These are phyloP conservation scores for Clivina fossor DNA, from an alignment of 2,888 invertebrate species.

Conservation along the genomic window DNA sequence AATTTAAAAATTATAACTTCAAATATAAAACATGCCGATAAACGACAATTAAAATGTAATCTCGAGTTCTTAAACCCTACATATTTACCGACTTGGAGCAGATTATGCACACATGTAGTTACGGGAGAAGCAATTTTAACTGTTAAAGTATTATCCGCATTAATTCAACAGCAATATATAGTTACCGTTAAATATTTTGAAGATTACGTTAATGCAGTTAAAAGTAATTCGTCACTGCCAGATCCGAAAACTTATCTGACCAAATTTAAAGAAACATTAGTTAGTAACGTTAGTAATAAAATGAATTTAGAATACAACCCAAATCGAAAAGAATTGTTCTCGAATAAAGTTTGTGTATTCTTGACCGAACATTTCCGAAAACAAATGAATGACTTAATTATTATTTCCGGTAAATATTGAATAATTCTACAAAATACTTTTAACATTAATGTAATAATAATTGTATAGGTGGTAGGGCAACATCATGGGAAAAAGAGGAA, in stretches of 20 bases:
- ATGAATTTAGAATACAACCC: conserved; percentile 63
- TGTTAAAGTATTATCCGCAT: conserved; percentile 73
- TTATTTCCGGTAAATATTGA: conserved; percentile 51
- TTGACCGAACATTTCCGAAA: conserved; percentile 56
- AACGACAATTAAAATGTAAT: conserved; percentile 51
- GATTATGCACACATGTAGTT: conserved; percentile 66
- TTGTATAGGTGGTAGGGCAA: conserved; percentile 50
- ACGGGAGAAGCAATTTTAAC: conserved; percentile 71
- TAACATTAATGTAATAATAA: conserved; percentile 3
- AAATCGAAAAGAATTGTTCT: conserved; percentile 63
- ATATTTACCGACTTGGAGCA: conserved; percentile 61
- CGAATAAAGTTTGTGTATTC: conserved; percentile 69
- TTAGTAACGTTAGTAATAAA: conserved; percentile 58
- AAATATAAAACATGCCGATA: conserved; percentile 59
- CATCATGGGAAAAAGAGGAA: conserved; percentile 44
- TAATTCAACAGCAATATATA: conserved; percentile 70
- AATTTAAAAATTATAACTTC: conserved; percentile 65
- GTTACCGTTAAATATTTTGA: conserved; percentile 72
- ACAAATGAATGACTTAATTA: conserved; percentile 61
- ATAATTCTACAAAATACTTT: conserved; percentile 8
- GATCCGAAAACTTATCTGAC: conserved; percentile 62
- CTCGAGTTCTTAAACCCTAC: conserved; percentile 63
- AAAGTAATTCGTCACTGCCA: conserved; percentile 56
- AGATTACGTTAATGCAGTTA: conserved; percentile 57
- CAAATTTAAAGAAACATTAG: conserved; percentile 61